Evolutionary conservation across 2,888 invertebrate species (phyloP).

Genomic region (Pandemis corylana): DNA sequence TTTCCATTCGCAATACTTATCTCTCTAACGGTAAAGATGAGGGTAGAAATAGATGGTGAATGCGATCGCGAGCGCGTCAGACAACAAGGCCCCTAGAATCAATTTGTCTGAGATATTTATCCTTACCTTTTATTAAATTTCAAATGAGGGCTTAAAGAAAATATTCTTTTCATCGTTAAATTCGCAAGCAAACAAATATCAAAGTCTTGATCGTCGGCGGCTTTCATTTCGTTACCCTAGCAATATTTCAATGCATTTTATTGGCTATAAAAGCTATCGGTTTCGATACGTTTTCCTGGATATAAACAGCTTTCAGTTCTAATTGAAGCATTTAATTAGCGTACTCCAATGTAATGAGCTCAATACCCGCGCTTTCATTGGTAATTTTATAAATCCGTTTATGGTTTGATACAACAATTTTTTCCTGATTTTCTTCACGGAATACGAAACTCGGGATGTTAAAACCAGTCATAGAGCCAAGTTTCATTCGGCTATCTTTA

Average conservation of each 20-base stretch:
- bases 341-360: background rate
- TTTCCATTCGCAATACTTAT: too few species aligned
- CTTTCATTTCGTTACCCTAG: background rate
- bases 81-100: too few species aligned
- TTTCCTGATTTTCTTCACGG: background rate
- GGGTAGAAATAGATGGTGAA: too few species aligned
- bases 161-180: conserved; percentile 6
- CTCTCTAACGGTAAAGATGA: too few species aligned
- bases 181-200: conserved; percentile 8
- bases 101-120: too few species aligned
- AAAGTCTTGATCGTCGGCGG: background rate
- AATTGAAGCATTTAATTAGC: background rate
- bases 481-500: background rate
- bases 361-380: background rate
- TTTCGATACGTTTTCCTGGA: background rate
- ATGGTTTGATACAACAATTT: background rate
- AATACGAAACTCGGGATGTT: too few species aligned
- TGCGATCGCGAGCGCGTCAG: too few species aligned
- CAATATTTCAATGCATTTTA: conserved; percentile 11
- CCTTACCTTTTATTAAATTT: background rate
- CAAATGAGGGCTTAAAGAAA: background rate
- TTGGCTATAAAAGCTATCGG: conserved; percentile 9
- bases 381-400: background rate
- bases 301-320: background rate
- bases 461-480: too few species aligned